Percentiles rank a stretch among this genome's conserved stretches.
Conservation (phyloP, 1,140 invertebrate genomes). For the Ceratoteleas bidentatus region DNA sequence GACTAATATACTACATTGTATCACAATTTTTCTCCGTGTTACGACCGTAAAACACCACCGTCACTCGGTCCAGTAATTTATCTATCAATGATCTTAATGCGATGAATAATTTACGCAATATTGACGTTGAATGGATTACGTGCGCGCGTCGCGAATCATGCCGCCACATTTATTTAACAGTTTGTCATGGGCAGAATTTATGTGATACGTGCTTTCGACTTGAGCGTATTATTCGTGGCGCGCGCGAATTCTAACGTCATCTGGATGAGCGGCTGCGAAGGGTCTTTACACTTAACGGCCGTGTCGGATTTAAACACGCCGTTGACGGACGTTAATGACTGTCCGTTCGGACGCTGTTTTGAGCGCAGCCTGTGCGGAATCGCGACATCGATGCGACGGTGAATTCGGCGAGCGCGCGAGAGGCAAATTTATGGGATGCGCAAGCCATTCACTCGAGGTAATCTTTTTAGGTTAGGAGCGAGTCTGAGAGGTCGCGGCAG, state of each 20-base stretch:
- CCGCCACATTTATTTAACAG: conserved; percentile 42
- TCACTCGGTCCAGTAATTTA: conserved; percentile 35
- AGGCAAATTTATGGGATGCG: no score
- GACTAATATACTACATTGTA: no score
- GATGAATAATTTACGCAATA: conserved; percentile 50
- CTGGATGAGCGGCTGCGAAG: conserved; percentile 25
- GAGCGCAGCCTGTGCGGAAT: conserved; percentile 31
- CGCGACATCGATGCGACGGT: conserved; percentile 11
- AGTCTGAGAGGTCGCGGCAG: no score
- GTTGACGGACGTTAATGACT: conserved; percentile 38
- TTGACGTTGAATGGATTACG: conserved; percentile 34
- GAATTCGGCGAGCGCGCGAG: conserved; percentile 15
- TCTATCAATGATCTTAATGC: conserved; percentile 55
- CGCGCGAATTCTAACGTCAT: conserved; percentile 24
- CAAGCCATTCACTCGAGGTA: no score
- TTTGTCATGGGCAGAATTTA: conserved; percentile 52
- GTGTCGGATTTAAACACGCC: conserved; percentile 14
- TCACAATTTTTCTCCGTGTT: not conserved
- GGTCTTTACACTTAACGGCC: conserved; percentile 14
- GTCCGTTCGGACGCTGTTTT: conserved; percentile 33
- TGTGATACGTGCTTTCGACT: conserved; percentile 41
- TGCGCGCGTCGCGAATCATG: conserved; percentile 10
- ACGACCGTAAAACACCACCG: no score
- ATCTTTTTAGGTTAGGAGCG: no score
- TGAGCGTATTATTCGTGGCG: conserved; percentile 31